These are phyloP conservation scores for Chymomyza caudatula DNA, from an alignment of 2,888 invertebrate species.

Conservation along the genomic window DNA sequence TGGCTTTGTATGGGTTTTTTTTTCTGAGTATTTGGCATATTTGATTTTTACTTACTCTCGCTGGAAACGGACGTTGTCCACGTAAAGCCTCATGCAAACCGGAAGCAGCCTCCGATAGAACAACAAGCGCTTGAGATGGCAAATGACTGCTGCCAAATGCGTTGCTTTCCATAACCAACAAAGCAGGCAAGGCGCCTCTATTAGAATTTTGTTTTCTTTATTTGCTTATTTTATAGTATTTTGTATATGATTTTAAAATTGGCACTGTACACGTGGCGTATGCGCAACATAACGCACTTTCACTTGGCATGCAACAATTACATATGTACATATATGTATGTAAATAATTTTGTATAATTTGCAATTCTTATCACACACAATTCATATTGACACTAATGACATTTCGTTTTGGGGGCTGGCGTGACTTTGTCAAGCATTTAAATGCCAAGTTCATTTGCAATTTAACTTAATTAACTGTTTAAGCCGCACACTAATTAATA, in stretches of 20 bases:
- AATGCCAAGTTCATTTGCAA: slow-evolving; percentile 20
- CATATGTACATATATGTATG: not conserved
- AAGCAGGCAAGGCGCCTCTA: not conserved
- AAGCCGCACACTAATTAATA: not conserved
- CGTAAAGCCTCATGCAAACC: slow-evolving; percentile 86
- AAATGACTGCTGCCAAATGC: slow-evolving; percentile 86
- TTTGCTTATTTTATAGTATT: not conserved
- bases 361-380: not conserved
- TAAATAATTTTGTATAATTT: not conserved
- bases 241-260: slow-evolving; percentile 23
- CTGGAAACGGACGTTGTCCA: slow-evolving; percentile 87
- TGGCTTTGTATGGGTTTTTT: not conserved
- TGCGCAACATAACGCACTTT: slow-evolving; percentile 30
- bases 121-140: slow-evolving; percentile 86
- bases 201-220: not conserved
- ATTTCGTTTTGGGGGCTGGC: not conserved
- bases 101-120: slow-evolving; percentile 86
- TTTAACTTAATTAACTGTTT: slow-evolving; percentile 2
- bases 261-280: slow-evolving; percentile 30
- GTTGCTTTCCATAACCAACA: slow-evolving; percentile 84
- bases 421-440: slow-evolving; percentile 10
- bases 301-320: not conserved
- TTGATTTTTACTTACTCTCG: slow-evolving; percentile 80
- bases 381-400: not conserved
- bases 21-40: slow-evolving; percentile 19